Conservation (phyloP, 2,113 vertebrate species). For the Camelus bactrianus region DNA sequence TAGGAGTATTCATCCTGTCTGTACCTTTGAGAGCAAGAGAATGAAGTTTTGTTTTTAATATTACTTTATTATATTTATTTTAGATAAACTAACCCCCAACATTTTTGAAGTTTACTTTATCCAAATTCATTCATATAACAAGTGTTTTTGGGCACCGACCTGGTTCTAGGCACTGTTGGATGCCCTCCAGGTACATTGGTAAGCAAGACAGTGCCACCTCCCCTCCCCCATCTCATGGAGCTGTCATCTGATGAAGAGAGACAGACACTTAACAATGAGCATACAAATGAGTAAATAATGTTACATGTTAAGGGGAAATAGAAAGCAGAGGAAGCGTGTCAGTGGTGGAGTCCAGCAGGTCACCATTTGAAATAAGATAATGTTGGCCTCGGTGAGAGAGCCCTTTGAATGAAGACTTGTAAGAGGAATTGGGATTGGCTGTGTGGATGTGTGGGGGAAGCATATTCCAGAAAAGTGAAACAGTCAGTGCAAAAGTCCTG, state of each 20-base stretch:
- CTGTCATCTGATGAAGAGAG: not conserved
- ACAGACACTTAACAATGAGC: not conserved
- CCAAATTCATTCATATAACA: not conserved
- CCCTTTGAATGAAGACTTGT: not conserved
- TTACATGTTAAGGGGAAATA: not conserved
- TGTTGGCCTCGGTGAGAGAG: not conserved
- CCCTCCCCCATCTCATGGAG: not conserved
- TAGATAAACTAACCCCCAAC: not conserved
- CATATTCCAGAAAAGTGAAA: not conserved
- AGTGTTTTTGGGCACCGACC: not conserved
- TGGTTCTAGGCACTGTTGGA: not conserved
- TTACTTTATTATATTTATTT: not conserved
- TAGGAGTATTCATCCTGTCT: not conserved
- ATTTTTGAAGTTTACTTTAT: not conserved
- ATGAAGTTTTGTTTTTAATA: conserved; percentile 27
- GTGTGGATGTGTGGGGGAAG: not conserved
- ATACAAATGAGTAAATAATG: not conserved
- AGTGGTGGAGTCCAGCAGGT: not conserved
- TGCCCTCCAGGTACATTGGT: not conserved
- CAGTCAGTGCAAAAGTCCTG: not conserved
- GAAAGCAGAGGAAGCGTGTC: not conserved
- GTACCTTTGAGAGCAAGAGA: not conserved
- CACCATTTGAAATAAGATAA: not conserved
- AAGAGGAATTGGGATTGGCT: not conserved
- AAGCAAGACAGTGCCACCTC: not conserved